phyloP scores from a whole-genome alignment of 2,888 invertebrate genomes.

The Polymixis lichenea region DNA sequence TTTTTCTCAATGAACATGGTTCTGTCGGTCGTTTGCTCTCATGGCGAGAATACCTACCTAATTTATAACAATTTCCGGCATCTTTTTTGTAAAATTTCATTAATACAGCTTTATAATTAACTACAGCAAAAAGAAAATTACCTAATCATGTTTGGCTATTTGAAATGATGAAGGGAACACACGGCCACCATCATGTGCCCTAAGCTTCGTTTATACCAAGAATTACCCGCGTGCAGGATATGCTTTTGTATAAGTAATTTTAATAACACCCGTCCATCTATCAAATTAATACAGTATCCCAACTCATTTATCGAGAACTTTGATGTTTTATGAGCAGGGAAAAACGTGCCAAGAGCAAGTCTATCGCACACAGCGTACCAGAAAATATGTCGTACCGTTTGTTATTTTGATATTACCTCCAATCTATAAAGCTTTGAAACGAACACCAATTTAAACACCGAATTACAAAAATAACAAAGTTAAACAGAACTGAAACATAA shows the following conservation, averaged over 20 bases:
- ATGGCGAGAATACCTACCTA: neutral
- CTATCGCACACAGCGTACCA: conserved; percentile 3
- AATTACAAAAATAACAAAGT: conserved; percentile 40
- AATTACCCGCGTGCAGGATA: conserved; percentile 10
- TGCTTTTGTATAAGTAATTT: conserved; percentile 29
- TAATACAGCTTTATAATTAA: too few species aligned
- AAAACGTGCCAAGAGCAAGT: conserved; percentile 62
- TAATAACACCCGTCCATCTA: conserved; percentile 29
- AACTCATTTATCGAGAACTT: conserved; percentile 43
- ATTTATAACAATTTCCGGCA: conserved; percentile 23
- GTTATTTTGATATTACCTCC: conserved; percentile 39
- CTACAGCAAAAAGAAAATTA: neutral
- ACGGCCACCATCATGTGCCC: neutral
- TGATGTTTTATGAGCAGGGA: conserved; percentile 53
- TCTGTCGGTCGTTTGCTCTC: neutral
- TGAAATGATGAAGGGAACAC: conserved; percentile 8
- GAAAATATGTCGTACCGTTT: conserved; percentile 23
- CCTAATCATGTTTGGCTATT: neutral
- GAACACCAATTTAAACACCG: conserved; percentile 19
- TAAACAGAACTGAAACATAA: conserved; percentile 9
- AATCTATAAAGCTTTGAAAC: conserved; percentile 22
- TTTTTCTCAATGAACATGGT: conserved; percentile 15
- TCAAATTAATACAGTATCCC: conserved; percentile 1
- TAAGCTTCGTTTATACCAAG: conserved; percentile 20
- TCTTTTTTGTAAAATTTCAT: neutral